Conservation (phyloP, 2,113 vertebrate species). For the Spizaetus ornatus region DNA sequence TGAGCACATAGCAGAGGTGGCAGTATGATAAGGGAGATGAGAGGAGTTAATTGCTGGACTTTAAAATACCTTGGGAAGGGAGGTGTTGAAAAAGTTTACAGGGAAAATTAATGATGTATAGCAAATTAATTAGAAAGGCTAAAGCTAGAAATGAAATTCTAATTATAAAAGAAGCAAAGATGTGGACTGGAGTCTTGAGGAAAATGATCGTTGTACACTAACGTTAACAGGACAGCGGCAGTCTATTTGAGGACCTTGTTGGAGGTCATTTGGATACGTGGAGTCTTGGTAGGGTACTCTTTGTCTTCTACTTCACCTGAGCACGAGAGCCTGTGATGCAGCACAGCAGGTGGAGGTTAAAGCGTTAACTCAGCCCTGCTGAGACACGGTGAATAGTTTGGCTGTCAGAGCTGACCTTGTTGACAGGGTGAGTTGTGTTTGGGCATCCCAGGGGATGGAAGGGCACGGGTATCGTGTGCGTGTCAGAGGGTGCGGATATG, state of each 20-base stretch:
- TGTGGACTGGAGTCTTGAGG: background rate
- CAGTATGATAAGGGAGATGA: background rate
- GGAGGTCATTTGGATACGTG: accelerated
- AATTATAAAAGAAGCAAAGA: background rate
- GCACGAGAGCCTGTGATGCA: background rate
- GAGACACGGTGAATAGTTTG: background rate
- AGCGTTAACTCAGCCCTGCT: background rate
- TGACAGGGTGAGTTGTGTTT: background rate
- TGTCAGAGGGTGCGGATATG: background rate
- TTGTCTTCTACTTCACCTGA: background rate
- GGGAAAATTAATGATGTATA: background rate
- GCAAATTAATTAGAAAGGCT: background rate
- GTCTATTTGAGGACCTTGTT: background rate
- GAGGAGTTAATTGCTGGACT: constrained; percentile 9
- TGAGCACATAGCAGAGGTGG: background rate
- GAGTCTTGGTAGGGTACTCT: background rate
- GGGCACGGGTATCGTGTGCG: accelerated
- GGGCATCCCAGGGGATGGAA: background rate
- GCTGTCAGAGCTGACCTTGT: background rate
- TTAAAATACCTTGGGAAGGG: background rate
- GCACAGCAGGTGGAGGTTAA: accelerated
- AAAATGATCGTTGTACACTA: background rate
- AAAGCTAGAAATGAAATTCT: background rate
- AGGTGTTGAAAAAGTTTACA: background rate
- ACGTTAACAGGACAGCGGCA: background rate